phyloP scores from a whole-genome alignment of 2,888 invertebrate species.

The Pollenia labialis region DNA sequence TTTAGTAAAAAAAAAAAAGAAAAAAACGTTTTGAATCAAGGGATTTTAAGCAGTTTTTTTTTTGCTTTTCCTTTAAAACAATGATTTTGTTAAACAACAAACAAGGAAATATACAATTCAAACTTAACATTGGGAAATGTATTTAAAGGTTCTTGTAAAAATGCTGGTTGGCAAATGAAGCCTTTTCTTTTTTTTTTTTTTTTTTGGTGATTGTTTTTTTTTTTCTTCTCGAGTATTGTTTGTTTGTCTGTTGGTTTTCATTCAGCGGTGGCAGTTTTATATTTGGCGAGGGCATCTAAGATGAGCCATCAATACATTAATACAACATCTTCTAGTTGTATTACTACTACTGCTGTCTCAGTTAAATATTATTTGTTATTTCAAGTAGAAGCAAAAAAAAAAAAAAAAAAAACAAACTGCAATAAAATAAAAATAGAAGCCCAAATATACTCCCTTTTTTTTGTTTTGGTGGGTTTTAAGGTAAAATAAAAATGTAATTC shows the following conservation, averaged over 20 bases:
- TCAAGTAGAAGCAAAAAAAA: slow-evolving; percentile 18
- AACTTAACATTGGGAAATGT: slow-evolving; percentile 34
- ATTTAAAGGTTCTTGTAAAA: slow-evolving; percentile 52
- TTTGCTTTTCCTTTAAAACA: slow-evolving; percentile 29
- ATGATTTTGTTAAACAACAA: slow-evolving; percentile 50
- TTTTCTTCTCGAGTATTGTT: slow-evolving; percentile 3
- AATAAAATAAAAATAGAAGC: slow-evolving; percentile 46
- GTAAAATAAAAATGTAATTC: slow-evolving; percentile 34
- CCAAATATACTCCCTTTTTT: slow-evolving; percentile 45
- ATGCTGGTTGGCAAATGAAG: slow-evolving; percentile 53
- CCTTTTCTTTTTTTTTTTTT: slow-evolving; percentile 12
- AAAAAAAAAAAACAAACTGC: slow-evolving; percentile 3
- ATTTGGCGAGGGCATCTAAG: slow-evolving; percentile 65
- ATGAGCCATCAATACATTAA: slow-evolving; percentile 65
- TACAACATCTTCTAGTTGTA: slow-evolving; percentile 41
- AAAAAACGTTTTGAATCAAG: slow-evolving; percentile 48
- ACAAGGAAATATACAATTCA: slow-evolving; percentile 50
- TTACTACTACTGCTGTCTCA: slow-evolving; percentile 27
- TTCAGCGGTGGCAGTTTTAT: slow-evolving; percentile 68
- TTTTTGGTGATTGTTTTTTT: neutral
- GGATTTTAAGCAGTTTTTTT: slow-evolving; percentile 22
- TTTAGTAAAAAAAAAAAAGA: slow-evolving; percentile 31
- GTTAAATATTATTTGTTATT: slow-evolving; percentile 54
- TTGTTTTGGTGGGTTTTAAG: neutral
- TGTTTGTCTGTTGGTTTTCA: slow-evolving; percentile 13